Evolutionary conservation across 2,113 vertebrate species (phyloP), one percentile per base, ranked within the genome.

Genomic region (Oryzias celebensis): DNA sequence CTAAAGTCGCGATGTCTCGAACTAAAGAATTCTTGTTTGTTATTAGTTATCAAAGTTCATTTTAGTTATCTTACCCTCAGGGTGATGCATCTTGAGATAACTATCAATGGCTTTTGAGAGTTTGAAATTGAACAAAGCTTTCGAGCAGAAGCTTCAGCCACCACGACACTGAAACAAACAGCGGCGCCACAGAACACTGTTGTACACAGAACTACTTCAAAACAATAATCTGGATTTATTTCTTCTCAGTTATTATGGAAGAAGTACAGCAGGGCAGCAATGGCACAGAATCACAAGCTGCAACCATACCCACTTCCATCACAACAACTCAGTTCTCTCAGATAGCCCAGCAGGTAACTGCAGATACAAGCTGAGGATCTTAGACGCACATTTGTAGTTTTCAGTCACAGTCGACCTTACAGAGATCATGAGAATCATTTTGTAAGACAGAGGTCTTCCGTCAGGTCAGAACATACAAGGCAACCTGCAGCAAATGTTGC

Each of bases 201-300:
- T 65, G 43, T 45, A n/a, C 26, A 26, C 53, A 58, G 55, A 55
- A 66, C 28, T 50, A 47, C 52, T 75, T 17, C 52, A 52, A 71
- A 60, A 52, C 49, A 1, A 52, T 75, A 71, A 62, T 80, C 59
- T 50, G 62, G 56, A 65, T 77, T 68, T 66, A 84, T 84, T 51
- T 81, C 62, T 80, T 64, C 56, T 57, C 83, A 89, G 91, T 87
- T 86, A 85, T 77, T 81, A 91, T 91, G 89, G 91, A 89, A 78
- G 89, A 89, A 73, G 82, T 89, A 65, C 88, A 90, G 55, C 85
- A 86, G 65, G 88, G 83, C 85, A 91, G 78, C 78, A 90, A 90
- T 85, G 90, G 88, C 78, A 86, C 86, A 2, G 88, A 90, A 36
- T 85, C 84, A 59, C 89, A 90, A 72, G 65, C 83, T 73, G 50